Evolutionary conservation across 2,888 invertebrate genomes (phyloP), one percentile per base, ranked within the genome.

Genomic region (Apamea sordens): DNA sequence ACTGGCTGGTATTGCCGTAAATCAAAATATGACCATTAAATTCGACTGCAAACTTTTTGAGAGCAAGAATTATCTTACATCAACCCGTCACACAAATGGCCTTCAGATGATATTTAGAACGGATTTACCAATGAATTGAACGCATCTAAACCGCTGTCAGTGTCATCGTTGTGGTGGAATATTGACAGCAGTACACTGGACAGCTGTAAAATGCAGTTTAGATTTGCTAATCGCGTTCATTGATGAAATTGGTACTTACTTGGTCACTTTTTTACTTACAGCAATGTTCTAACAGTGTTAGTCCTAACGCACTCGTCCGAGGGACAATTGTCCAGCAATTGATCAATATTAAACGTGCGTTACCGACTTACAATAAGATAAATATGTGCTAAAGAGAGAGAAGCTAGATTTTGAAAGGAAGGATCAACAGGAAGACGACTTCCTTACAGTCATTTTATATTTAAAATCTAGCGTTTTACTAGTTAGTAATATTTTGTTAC

Each of bases 311-410:
- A 88, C 82, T 77, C 81, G 84, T 88, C 87, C 78, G 79, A 41
- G 89, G 89, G 90, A 90, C 76, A 92, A 92, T 93, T 84, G 91
- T 89, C 92, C 93, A 92, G 93, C 92, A 93, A 94, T 92, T 91
- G 91, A 85, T 85, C 68, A 76, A 70, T 64, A 61, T 71, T 18
- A 28, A 79, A 80, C 59, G 71, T 80, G 79, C 67, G 69, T 61
- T 56, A 53, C 36, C 24, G 53, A 76, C 79, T 72, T 68, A 70
- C 24, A 75, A 61, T 32, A 32, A 59, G 2, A 21, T n/a, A 59
- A 71, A n/a, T 15, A 61, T n/a, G 8, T 59, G 41, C 8, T 68
- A 69, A 73, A 68, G 44, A 59, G 11, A 82, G 50, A 50, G 47
- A 77, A 75, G 56, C 24, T n/a, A 80, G 75, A 76, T 59, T 74